Evolutionary conservation across 1,140 invertebrate species (phyloP), one percentile per base, ranked within the genome.

Genomic region (Sipha flava): DNA sequence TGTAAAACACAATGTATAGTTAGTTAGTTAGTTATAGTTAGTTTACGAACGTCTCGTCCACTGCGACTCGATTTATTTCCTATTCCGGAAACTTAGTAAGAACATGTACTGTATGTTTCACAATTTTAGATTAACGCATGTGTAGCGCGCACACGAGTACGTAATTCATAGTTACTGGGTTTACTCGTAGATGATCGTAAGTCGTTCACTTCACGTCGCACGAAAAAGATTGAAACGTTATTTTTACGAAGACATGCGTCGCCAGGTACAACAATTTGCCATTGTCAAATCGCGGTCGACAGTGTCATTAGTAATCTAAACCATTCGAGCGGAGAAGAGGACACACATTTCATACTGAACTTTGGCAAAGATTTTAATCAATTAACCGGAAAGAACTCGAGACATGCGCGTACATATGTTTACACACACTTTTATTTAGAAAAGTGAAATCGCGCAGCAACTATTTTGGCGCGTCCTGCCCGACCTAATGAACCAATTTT

Each of bases 401-500:
- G 1, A 40, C 59, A 37, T 1, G 18, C 29, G 1, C 12, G n/a
- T 12, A 2, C n/a, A 23, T 21, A 23, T n/a, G n/a, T n/a, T n/a
- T n/a, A 52, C 23, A 59, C 57, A 59, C 57, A n/a, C 16, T 21
- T 43, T 66, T 43, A 66, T 66, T 66, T 43, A 43, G 37, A 43
- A 66, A 43, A 66, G 37, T 66, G 64, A 66, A 66, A 66, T 66
- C 64, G 64, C 34, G 62, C 62, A 40, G 34, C 40, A 23, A 66
- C 64, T 66, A 43, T 66, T 66, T 66, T 66, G 64, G 64, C 64
- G 64, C 31, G 12, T 43, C 37, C n/a, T 16, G 5, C 26, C 37
- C n/a, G 62, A 62, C 9, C 34, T 40, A 23, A 66, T 40, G 62
- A 40, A 40, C 62, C 62, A n/a, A 66, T 66, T 40, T 66, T 21